Percentiles rank a stretch among this genome's conserved stretches.
Evolutionary conservation across 2,888 invertebrate genomes (phyloP).

Genomic region (Drosophila acutilabella): DNA sequence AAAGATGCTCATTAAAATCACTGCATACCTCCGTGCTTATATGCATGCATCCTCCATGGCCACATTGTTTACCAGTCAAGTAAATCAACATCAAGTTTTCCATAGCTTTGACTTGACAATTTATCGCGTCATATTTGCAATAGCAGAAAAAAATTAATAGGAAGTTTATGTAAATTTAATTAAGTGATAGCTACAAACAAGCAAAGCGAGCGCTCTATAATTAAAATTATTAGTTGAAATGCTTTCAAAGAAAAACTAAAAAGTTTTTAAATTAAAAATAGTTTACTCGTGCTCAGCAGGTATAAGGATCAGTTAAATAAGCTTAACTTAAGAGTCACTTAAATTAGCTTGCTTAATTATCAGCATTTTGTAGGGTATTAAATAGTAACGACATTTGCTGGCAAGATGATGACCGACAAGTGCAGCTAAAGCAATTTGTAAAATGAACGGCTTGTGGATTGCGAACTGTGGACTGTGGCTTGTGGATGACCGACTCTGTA

Average conservation of each 20-base stretch:
- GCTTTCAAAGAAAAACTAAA: background rate
- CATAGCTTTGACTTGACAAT: background rate
- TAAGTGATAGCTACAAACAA: background rate
- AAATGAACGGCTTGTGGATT: slow-evolving; percentile 50
- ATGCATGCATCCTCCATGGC: background rate
- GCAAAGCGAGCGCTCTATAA: background rate
- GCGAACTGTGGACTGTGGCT: slow-evolving; percentile 43
- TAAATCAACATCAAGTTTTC: background rate
- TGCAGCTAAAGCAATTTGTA: slow-evolving; percentile 66
- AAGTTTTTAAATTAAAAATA: background rate
- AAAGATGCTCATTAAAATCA: background rate
- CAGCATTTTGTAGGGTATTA: slow-evolving; percentile 42
- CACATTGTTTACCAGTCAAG: background rate
- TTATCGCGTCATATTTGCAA: background rate
- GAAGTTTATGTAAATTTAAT: background rate
- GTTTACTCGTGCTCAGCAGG: background rate
- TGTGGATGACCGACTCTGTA: slow-evolving; percentile 31
- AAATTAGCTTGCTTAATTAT: slow-evolving; percentile 1
- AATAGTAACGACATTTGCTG: slow-evolving; percentile 22
- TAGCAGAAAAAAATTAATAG: background rate
- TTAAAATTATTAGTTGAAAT: background rate
- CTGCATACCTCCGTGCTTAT: background rate
- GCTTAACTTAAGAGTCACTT: slow-evolving; percentile 2
- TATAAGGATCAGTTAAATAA: slow-evolving; percentile 5
- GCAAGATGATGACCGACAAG: slow-evolving; percentile 24